Conservation (phyloP, 2,888 invertebrate genomes). For the Caenorhabditis sp. region DNA sequence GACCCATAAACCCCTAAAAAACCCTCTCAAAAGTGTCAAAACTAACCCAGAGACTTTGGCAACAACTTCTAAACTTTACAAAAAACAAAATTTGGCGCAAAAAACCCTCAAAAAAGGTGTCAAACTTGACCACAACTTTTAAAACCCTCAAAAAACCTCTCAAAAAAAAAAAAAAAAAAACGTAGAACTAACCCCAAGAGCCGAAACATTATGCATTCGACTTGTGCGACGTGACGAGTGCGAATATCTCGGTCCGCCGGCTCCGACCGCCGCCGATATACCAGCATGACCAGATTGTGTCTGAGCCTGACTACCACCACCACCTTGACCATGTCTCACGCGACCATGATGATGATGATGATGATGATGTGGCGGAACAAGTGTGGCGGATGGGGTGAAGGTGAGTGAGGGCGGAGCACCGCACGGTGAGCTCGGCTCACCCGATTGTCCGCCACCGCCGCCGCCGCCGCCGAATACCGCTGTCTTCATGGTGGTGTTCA, state of each 20-base stretch:
- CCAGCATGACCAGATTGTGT: not conserved
- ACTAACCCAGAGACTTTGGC: no score
- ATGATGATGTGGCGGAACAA: conserved; percentile 48
- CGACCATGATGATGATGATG: conserved; percentile 4
- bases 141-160: no score
- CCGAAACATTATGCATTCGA: conserved; percentile 63
- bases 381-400: conserved; percentile 63
- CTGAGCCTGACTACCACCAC: conserved; percentile 18
- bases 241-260: conserved; percentile 19
- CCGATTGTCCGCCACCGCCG: conserved; percentile 52
- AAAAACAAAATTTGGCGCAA: no score
- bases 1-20: no score
- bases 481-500: conserved; percentile 61
- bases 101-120: not conserved
- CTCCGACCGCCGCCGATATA: conserved; percentile 14
- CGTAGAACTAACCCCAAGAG: conserved; percentile 32
- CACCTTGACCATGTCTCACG: not conserved
- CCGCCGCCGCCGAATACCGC: conserved; percentile 66
- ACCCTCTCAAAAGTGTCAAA: no score
- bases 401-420: conserved; percentile 62
- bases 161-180: not conserved
- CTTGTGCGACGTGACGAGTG: conserved; percentile 48
- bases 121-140: no score
- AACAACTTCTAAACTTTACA: no score
- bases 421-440: conserved; percentile 50